These are phyloP conservation scores for Darevskia nairensis DNA, from an alignment of 2,797 vertebrate species.

Conservation along the genomic window DNA sequence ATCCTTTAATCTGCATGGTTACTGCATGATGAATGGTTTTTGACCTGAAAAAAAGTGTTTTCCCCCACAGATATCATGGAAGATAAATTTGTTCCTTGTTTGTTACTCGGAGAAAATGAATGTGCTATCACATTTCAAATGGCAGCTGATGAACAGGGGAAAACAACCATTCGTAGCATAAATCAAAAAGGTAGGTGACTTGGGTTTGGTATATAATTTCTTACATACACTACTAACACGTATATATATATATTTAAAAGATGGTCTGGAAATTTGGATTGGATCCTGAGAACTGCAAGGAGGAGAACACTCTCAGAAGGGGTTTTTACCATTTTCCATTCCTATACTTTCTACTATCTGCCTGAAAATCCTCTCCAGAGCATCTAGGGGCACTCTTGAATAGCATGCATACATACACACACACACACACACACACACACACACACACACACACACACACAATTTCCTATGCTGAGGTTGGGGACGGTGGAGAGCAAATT, in stretches of 20 bases:
- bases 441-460: too few species aligned
- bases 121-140: constrained; percentile 90
- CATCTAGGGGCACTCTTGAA: neutral
- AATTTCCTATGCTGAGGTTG: too few species aligned
- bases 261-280: neutral
- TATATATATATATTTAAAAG: neutral
- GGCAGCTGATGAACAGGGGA: constrained; percentile 82
- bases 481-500: neutral
- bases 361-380: neutral
- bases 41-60: constrained; percentile 67
- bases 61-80: constrained; percentile 86
- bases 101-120: constrained; percentile 88
- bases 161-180: constrained; percentile 84
- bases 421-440: too few species aligned
- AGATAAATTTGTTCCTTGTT: constrained; percentile 85
- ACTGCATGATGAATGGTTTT: constrained; percentile 69
- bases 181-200: constrained; percentile 82
- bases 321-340: too few species aligned
- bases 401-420: too few species aligned
- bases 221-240: neutral
- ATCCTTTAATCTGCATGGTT: constrained; percentile 61
- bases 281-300: neutral
- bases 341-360: neutral
- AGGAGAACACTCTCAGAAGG: neutral
- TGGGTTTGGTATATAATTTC: constrained; percentile 24